Evolutionary conservation across 2,797 vertebrate species (phyloP).

Genomic region (Tragelaphus oryx): DNA sequence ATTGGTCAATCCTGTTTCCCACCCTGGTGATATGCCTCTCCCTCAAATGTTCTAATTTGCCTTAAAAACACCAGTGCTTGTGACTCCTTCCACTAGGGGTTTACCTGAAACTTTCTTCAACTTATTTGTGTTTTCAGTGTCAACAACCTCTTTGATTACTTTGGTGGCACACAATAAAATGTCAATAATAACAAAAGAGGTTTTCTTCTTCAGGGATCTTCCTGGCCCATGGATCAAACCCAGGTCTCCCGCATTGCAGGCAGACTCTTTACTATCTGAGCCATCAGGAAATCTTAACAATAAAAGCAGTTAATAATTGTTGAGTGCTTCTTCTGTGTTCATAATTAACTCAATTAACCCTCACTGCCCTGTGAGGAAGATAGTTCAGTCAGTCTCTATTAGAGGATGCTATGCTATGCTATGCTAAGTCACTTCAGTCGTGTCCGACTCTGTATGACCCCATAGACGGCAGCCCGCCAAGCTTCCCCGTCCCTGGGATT

Average conservation of each 20-base stretch:
- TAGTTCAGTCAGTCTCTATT: neutral
- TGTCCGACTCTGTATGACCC: no score
- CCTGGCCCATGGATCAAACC: neutral
- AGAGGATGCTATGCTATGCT: no score
- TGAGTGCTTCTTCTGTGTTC: neutral
- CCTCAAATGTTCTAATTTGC: neutral
- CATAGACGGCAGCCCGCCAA: no score
- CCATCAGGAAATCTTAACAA: neutral
- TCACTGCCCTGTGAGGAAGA: neutral
- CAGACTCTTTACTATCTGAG: neutral
- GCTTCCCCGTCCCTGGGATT: no score
- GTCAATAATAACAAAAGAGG: neutral
- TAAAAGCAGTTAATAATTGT: neutral
- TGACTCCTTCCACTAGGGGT: neutral
- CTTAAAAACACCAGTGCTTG: neutral
- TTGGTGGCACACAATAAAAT: neutral
- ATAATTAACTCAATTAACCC: neutral
- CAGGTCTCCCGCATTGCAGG: rapidly evolving
- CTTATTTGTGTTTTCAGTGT: neutral
- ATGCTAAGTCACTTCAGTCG: no score
- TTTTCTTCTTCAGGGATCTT: neutral
- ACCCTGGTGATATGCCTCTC: neutral
- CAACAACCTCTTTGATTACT: neutral
- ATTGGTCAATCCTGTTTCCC: neutral
- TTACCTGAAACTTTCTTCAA: neutral